phyloP scores from a whole-genome alignment of 2,888 invertebrate genomes.

The Acanthococcus lagerstroemiae region DNA sequence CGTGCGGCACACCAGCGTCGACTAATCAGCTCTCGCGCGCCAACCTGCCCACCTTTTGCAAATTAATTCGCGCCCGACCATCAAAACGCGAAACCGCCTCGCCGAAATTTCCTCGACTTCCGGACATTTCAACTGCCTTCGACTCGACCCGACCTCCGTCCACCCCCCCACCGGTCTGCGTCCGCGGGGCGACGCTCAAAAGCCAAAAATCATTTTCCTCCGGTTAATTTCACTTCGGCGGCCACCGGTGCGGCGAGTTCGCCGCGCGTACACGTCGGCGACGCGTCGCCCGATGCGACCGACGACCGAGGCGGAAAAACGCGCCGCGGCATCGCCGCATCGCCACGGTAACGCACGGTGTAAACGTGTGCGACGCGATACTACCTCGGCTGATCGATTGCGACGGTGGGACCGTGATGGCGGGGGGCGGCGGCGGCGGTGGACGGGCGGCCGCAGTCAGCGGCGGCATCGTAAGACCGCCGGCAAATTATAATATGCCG shows the following conservation, averaged over 20 bases:
- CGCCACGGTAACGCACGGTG: too few species aligned
- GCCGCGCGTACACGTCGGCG: neutral
- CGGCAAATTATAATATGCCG: constrained; percentile 27
- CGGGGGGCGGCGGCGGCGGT: neutral
- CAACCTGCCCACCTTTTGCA: too few species aligned
- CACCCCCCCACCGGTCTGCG: neutral
- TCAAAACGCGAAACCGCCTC: too few species aligned
- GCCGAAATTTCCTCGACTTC: too few species aligned
- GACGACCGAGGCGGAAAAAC: neutral
- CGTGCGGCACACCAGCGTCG: too few species aligned
- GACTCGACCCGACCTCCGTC: neutral
- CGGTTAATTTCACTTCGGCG: too few species aligned
- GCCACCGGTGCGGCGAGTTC: too few species aligned
- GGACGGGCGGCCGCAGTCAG: neutral
- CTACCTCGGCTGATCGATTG: neutral
- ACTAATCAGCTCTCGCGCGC: too few species aligned
- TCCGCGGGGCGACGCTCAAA: neutral
- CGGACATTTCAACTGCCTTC: too few species aligned
- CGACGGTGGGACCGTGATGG: neutral
- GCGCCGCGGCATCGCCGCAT: neutral
- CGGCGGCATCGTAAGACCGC: constrained; percentile 12
- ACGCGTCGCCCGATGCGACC: neutral
- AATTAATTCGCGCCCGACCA: too few species aligned
- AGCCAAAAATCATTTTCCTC: too few species aligned
- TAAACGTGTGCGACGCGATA: too few species aligned